These are phyloP conservation scores for Aptenodytes forsteri DNA, from an alignment of 2,113 vertebrate species.

Conservation along the genomic window DNA sequence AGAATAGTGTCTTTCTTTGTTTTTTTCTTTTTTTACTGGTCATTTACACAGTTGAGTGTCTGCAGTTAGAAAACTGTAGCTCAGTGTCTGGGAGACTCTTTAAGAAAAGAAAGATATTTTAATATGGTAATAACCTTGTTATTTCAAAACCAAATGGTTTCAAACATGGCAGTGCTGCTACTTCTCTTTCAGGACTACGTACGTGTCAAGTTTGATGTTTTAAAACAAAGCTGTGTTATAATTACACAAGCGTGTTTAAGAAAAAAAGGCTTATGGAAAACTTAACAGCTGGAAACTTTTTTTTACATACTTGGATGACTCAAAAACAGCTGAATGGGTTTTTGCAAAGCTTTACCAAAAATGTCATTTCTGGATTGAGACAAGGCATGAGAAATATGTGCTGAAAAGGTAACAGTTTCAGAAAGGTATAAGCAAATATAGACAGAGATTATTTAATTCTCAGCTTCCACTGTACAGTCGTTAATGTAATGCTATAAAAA, in stretches of 20 bases:
- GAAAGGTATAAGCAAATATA: conserved; percentile 44
- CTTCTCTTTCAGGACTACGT: conserved; percentile 72
- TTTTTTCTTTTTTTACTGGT: neutral
- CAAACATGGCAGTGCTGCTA: conserved; percentile 54
- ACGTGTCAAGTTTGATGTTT: conserved; percentile 78
- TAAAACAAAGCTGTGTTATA: conserved; percentile 81
- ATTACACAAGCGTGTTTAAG: conserved; percentile 73
- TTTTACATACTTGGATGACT: conserved; percentile 79
- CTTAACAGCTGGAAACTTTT: conserved; percentile 81
- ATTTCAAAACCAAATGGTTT: conserved; percentile 65
- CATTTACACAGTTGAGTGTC: neutral
- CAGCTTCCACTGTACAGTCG: neutral
- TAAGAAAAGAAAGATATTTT: conserved; percentile 38
- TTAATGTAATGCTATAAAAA: conserved; percentile 16
- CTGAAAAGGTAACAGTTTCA: conserved; percentile 63
- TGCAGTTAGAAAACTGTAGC: neutral
- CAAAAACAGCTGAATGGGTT: conserved; percentile 73
- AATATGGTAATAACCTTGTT: conserved; percentile 41
- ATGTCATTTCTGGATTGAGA: conserved; percentile 75
- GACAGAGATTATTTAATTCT: conserved; percentile 53
- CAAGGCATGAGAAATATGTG: conserved; percentile 71
- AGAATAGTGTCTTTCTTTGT: neutral
- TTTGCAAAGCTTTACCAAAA: conserved; percentile 65
- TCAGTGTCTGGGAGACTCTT: neutral
- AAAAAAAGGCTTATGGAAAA: conserved; percentile 77